A percentile compares a stretch with the other conserved stretches of the same genome.
Conservation (phyloP, 2,888 invertebrate genomes). For the Balanococcus diminutus region DNA sequence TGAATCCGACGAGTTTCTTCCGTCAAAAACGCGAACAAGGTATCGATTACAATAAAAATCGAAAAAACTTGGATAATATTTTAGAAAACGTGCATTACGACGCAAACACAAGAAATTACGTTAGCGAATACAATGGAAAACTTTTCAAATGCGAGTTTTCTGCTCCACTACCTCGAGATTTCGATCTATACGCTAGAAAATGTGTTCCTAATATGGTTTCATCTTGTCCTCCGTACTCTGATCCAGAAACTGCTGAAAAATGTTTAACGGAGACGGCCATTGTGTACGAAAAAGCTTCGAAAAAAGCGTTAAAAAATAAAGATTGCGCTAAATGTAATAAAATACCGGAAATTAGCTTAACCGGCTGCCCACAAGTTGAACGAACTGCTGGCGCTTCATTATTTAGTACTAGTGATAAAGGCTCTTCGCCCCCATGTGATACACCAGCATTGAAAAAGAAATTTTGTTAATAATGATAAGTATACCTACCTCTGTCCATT, state of each 20-base stretch:
- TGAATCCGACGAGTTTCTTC: background rate
- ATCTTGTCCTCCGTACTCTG: constrained; percentile 61
- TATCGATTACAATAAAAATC: constrained; percentile 2
- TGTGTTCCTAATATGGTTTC: constrained; percentile 61
- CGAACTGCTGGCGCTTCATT: constrained; percentile 16
- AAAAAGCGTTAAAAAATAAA: constrained; percentile 62
- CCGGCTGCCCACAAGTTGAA: background rate
- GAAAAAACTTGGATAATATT: background rate
- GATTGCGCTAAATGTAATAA: constrained; percentile 64
- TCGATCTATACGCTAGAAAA: constrained; percentile 59
- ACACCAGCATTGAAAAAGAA: constrained; percentile 13
- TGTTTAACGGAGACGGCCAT: constrained; percentile 63
- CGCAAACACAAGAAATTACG: background rate
- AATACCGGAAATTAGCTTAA: background rate
- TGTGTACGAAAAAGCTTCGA: constrained; percentile 60
- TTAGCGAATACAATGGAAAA: background rate
- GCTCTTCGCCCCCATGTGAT: background rate
- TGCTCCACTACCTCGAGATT: background rate
- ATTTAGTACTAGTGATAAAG: constrained; percentile 9
- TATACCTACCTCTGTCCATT: background rate
- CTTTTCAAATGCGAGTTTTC: constrained; percentile 32
- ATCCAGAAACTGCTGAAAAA: constrained; percentile 58
- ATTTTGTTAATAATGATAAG: background rate
- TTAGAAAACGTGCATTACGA: constrained; percentile 16
- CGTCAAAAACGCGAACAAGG: background rate